These are phyloP conservation scores for Accipiter virgatus DNA, from an alignment of 2,113 vertebrate genomes.

Conservation along the genomic window DNA sequence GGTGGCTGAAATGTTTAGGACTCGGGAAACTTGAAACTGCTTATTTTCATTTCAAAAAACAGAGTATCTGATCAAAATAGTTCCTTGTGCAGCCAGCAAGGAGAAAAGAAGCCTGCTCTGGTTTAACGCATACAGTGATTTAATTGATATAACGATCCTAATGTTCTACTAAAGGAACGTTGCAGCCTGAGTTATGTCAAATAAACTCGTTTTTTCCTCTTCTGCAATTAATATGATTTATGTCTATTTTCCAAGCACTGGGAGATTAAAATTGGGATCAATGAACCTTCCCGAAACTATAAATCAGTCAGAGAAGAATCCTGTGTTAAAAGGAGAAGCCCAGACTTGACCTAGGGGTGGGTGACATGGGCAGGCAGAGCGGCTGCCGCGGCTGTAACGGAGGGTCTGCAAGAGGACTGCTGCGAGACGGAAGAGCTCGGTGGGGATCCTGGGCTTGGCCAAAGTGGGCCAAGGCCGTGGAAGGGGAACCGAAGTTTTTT, in stretches of 20 bases:
- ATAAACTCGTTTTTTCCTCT: neutral
- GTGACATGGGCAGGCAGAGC: neutral
- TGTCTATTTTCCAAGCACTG: neutral
- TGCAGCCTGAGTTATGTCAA: neutral
- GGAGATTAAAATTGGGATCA: neutral
- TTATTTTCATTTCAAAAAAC: neutral
- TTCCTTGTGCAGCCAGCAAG: neutral
- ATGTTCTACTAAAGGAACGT: neutral
- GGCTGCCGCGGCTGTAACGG: fast-evolving
- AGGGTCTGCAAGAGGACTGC: neutral
- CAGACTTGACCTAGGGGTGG: neutral
- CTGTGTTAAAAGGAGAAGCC: neutral
- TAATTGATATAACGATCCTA: neutral
- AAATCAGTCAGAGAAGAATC: neutral
- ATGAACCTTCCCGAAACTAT: neutral
- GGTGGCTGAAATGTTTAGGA: fast-evolving
- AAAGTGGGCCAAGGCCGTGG: neutral
- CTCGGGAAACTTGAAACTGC: neutral
- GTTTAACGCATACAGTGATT: neutral
- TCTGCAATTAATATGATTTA: neutral
- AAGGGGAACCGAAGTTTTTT: neutral
- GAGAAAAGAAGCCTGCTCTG: neutral
- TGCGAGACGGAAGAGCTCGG: fast-evolving
- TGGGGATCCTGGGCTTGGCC: neutral
- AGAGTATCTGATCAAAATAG: neutral